Evolutionary conservation across 2,113 vertebrate species (phyloP), one percentile per base, ranked within the genome.

Genomic region (Antennarius striatus): DNA sequence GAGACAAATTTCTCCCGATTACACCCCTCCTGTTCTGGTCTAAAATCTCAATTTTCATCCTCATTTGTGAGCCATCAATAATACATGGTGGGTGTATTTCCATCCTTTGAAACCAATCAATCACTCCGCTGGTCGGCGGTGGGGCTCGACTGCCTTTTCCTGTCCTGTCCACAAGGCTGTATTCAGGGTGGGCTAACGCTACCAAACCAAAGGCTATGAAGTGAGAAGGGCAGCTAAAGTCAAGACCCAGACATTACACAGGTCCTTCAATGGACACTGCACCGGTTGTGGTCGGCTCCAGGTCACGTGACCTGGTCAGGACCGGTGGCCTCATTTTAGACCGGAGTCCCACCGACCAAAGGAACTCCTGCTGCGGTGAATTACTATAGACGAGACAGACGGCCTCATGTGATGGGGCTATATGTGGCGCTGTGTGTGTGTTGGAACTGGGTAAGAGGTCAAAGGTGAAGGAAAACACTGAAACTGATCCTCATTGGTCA

Each of bases 1-100:
- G 30, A 11, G 43, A 56, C 32, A 47, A 13, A 58, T 52, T 70
- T 53, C 59, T 65, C 63, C 59, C 15, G 4, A 74, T 51, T 4
- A 60, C 32, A 12, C 16, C 10, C 6, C 16, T 28, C 5, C 3
- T 65, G 40, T 48, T 65, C 49, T 17, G 17, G 9, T 51, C 22
- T 9, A 28, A 22, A 10, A 57, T 51, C 51, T 73, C 42, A 47
- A 81, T 58, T 63, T 56, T 62, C 30, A 46, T 70, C 48, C 65
- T 74, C 59, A 61, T 67, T 50, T 71, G 58, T 17, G 11, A 69
- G 63, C 64, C 69, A 86, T 91, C 63, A 88, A 89, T 89, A 84
- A 88, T 89, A 83, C 40, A 89, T 82, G 71, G 32, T 16, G 9
- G 15, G 63, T 74, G 71, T 83, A 90, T 88, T 88, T 87, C 85